Base-by-base conservation (phyloP, 1,140 invertebrate genomes). In the Drosophila bocqueti region DNA sequence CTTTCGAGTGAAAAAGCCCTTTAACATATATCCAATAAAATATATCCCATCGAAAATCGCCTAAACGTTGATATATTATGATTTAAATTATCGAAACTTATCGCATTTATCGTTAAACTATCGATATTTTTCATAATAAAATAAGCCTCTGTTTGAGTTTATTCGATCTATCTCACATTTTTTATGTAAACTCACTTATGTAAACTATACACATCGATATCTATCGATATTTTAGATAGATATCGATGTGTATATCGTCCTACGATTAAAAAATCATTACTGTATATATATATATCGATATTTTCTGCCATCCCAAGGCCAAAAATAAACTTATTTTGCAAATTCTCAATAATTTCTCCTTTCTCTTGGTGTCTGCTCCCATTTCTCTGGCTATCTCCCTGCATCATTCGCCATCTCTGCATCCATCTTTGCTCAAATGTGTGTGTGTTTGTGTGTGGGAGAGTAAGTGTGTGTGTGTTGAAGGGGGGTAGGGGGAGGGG, bases 351-450 rank as follows among this genome's bases (percentile, higher is more conserved):
- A 34, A 21, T 63, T 45, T 46, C 8, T 7, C 13, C 15, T 10
- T 49, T 38, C 18, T 42, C 34, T 26, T n/a, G 18, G n/a, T 66
- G 36, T 18, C 52, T 69, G 8, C 11, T 47, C 36, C 21, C 13
- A 45, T 36, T 21, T 57, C 24, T 47, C 34, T 36, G 11, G 29
- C 16, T 26, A 66, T 66, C 47, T 40, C 49, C 16, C 24, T 46
- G 34, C 65, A 49, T 58, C 52, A 29, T 26, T 26, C 65, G 21
- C 18, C 66, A 69, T 34, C 34, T 40, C 24, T 52, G 31, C 52
- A 24, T 73, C 13, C 54, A 38, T 49, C 26, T 71, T 16, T 42
- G 10, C 21, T 8, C 11, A 18, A 26, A 47, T 34, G 13, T 59
- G 18, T 72, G 18, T 43, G 38, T 42, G 55, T 63, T 24, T 42